A percentile compares a stretch with the other conserved stretches of the same genome.
phyloP scores from a whole-genome alignment of 2,888 invertebrate species.

The Blastobasis lacticolella region DNA sequence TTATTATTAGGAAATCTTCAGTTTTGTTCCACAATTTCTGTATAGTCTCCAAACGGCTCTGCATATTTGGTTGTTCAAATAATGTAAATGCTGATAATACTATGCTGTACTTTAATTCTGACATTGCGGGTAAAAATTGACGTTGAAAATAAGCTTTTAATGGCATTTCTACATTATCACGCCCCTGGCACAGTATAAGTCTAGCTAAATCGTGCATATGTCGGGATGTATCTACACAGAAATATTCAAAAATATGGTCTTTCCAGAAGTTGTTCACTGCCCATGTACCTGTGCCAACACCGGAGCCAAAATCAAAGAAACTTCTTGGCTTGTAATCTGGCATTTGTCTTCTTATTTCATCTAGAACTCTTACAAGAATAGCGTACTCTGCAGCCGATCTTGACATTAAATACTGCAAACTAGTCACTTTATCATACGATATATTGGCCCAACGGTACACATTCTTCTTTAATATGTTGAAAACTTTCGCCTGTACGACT shows the following conservation, averaged over 20 bases:
- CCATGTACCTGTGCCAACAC: conserved; percentile 91
- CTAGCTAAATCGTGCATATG: conserved; percentile 89
- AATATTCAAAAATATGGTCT: conserved; percentile 83
- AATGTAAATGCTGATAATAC: conserved; percentile 87
- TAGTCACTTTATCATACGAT: conserved; percentile 77
- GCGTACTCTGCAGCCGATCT: conserved; percentile 86
- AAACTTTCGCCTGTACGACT: conserved; percentile 68
- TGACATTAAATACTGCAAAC: conserved; percentile 80
- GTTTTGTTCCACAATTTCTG: conserved; percentile 91
- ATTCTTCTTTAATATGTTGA: conserved; percentile 72
- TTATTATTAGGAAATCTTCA: conserved; percentile 83
- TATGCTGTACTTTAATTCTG: conserved; percentile 80
- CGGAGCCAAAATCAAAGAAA: conserved; percentile 94
- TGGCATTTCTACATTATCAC: conserved; percentile 73
- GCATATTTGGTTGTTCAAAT: conserved; percentile 82
- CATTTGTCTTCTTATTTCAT: conserved; percentile 80
- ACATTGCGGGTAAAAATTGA: conserved; percentile 84
- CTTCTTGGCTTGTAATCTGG: conserved; percentile 81
- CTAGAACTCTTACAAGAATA: conserved; percentile 78
- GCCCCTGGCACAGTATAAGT: conserved; percentile 79
- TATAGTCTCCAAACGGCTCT: conserved; percentile 79
- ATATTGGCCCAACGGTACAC: conserved; percentile 85
- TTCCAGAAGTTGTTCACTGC: conserved; percentile 85
- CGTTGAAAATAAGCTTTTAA: conserved; percentile 80
- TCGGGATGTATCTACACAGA: conserved; percentile 86